These are phyloP conservation scores for Clistopyga incitator DNA, from an alignment of 2,888 invertebrate species.

Conservation along the genomic window DNA sequence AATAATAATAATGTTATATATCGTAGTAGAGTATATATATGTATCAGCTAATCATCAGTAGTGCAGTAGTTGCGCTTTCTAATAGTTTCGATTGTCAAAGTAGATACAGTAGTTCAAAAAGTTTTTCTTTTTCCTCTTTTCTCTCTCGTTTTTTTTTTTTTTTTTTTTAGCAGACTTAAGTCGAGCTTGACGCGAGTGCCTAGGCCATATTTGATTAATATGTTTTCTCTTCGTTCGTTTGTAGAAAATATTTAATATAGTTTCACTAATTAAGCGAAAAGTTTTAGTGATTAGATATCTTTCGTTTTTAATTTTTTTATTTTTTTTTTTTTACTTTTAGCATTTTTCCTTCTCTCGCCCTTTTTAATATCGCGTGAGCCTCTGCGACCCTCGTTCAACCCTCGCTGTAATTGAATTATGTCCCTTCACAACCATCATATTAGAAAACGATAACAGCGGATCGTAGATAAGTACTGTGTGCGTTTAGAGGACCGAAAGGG, in stretches of 20 bases:
- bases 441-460: conserved; percentile 37
- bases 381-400: conserved; percentile 1
- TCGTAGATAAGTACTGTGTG: conserved; percentile 14
- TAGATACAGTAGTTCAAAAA: conserved; percentile 72
- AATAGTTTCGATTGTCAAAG: conserved; percentile 80
- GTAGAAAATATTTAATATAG: conserved; percentile 70
- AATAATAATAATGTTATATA: conserved; percentile 34
- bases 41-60: conserved; percentile 55
- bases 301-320: conserved; percentile 10
- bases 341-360: neutral
- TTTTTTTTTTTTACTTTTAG: conserved; percentile 10
- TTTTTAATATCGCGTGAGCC: neutral
- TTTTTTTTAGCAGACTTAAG: conserved; percentile 48
- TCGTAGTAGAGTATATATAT: conserved; percentile 34
- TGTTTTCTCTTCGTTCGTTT: conserved; percentile 56
- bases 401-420: conserved; percentile 58
- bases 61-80: conserved; percentile 58
- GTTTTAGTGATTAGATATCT: conserved; percentile 41
- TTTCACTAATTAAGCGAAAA: conserved; percentile 66
- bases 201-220: conserved; percentile 52
- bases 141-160: too few species aligned
- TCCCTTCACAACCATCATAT: conserved; percentile 56
- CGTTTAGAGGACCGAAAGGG: conserved; percentile 16
- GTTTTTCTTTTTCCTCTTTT: conserved; percentile 38
- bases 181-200: conserved; percentile 47